These are phyloP conservation scores for Proteles cristata DNA, from an alignment of 2,113 vertebrate species.

Conservation along the genomic window DNA sequence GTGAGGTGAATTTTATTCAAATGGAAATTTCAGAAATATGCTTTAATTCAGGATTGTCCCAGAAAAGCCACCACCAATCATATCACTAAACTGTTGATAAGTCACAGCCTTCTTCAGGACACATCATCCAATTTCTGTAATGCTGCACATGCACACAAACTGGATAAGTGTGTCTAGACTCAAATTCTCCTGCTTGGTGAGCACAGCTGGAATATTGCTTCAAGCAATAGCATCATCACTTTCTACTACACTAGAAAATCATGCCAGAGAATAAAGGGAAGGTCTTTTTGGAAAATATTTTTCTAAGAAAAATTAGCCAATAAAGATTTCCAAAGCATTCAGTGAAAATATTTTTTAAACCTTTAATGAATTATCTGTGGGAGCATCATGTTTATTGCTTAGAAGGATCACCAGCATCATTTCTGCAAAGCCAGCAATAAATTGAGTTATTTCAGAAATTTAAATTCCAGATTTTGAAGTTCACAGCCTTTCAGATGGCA, in stretches of 20 bases:
- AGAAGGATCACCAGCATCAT: background rate
- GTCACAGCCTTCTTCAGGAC: background rate
- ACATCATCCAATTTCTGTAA: background rate
- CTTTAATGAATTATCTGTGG: conserved; percentile 40
- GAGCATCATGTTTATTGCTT: conserved; percentile 4
- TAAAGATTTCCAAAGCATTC: background rate
- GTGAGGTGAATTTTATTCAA: background rate
- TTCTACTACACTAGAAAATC: background rate
- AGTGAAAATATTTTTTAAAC: conserved; percentile 58
- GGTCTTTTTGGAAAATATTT: background rate
- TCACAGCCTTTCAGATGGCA: conserved; percentile 74
- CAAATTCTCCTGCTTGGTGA: background rate
- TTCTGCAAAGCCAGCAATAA: conserved; percentile 57
- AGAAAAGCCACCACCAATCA: background rate
- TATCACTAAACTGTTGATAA: background rate
- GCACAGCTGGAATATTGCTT: background rate
- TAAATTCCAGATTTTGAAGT: conserved; percentile 73
- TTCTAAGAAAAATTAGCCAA: conserved; percentile 21
- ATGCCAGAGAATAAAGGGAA: background rate
- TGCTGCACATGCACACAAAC: background rate
- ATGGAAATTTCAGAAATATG: background rate
- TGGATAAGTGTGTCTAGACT: background rate
- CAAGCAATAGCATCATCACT: background rate
- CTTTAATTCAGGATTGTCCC: background rate
- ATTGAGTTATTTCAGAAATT: conserved; percentile 72